phyloP scores from a whole-genome alignment of 2,888 invertebrate genomes.

The Phortica magna region DNA sequence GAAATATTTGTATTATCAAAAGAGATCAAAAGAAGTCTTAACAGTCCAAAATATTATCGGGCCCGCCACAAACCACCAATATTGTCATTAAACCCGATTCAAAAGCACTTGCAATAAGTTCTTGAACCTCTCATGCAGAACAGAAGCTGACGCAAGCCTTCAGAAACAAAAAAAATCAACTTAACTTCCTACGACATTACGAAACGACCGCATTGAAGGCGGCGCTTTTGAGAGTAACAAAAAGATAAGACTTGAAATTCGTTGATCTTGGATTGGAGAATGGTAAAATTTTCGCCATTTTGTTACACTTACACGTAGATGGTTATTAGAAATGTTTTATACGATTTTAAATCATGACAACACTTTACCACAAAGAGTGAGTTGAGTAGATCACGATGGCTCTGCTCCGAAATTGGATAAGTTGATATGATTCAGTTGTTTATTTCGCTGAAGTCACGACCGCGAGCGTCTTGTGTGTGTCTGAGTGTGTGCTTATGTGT shows the following conservation, averaged over 20 bases:
- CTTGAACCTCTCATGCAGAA: conserved; percentile 9
- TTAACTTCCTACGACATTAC: not conserved
- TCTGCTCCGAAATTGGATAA: not conserved
- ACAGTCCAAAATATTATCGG: too few species aligned
- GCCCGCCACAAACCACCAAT: too few species aligned
- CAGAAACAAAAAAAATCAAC: conserved; percentile 10
- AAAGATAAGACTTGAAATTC: not conserved
- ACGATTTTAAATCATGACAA: conserved; percentile 58
- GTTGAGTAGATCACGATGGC: conserved; percentile 56
- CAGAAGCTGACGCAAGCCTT: conserved; percentile 8
- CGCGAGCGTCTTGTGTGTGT: conserved; percentile 35
- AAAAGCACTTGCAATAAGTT: not conserved
- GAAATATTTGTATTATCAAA: too few species aligned
- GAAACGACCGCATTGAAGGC: not conserved
- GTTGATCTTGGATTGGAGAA: not conserved
- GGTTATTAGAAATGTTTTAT: conserved; percentile 47
- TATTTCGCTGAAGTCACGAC: conserved; percentile 57
- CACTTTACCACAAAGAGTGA: conserved; percentile 58
- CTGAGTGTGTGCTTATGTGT: conserved; percentile 23
- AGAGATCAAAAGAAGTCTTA: too few species aligned
- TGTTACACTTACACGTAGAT: conserved; percentile 42
- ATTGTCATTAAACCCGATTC: too few species aligned
- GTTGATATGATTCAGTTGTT: conserved; percentile 72
- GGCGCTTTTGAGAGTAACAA: not conserved
- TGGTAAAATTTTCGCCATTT: conserved; percentile 30